Percentiles rank a stretch among this genome's conserved stretches.
Conservation (phyloP, 2,113 vertebrate genomes). For the Dipodomys merriami region DNA sequence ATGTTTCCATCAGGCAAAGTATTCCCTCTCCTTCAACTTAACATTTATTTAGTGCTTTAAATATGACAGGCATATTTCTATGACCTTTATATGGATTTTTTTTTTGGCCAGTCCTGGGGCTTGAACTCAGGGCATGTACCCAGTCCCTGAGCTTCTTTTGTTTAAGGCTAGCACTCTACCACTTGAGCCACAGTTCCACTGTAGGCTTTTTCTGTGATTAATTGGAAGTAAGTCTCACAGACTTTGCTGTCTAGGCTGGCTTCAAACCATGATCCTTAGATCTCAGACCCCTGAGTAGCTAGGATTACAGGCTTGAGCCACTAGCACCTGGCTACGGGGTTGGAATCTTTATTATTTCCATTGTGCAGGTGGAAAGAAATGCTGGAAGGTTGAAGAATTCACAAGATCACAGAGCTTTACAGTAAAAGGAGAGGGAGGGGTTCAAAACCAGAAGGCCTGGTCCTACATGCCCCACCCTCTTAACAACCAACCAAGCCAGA, state of each 20-base stretch:
- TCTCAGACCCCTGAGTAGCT: no score
- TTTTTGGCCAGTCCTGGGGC: no score
- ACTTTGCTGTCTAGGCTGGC: no score
- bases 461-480: neutral
- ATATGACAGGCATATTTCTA: neutral
- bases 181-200: no score
- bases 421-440: neutral
- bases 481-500: neutral
- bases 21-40: neutral
- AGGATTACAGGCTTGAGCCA: no score
- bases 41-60: neutral
- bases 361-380: neutral
- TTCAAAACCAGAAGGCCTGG: neutral
- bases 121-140: no score
- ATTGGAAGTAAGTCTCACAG: no score
- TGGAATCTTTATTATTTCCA: neutral
- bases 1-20: neutral
- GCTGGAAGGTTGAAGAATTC: neutral
- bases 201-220: no score
- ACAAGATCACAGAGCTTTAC: neutral
- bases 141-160: no score
- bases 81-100: neutral
- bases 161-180: no score
- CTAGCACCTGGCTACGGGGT: neutral
- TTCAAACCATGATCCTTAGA: no score